Conservation (phyloP, 2,113 vertebrate genomes). For the Rutilus rutilus region DNA sequence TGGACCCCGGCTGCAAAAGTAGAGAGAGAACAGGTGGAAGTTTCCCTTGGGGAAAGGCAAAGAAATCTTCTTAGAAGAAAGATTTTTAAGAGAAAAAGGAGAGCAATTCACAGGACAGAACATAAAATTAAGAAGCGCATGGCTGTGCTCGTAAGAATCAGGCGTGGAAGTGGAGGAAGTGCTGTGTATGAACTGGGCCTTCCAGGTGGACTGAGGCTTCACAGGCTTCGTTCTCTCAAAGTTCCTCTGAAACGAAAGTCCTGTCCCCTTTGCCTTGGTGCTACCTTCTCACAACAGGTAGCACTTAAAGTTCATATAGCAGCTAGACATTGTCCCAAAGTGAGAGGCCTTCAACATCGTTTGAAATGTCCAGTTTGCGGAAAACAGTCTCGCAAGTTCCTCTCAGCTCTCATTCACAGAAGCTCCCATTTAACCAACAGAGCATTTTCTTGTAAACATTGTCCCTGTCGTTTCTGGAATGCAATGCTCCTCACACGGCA, state of each 20-base stretch:
- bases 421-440: constrained; percentile 76
- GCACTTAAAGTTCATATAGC: constrained; percentile 79
- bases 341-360: constrained; percentile 77
- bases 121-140: constrained; percentile 71
- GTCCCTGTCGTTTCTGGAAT: constrained; percentile 79
- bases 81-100: constrained; percentile 68
- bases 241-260: constrained; percentile 78
- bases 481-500: constrained; percentile 76
- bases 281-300: constrained; percentile 77
- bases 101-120: constrained; percentile 67
- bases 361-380: constrained; percentile 88
- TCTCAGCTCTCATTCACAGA: constrained; percentile 85
- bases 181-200: constrained; percentile 73
- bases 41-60: constrained; percentile 62
- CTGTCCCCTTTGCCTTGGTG: constrained; percentile 77
- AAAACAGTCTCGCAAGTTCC: constrained; percentile 86
- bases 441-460: constrained; percentile 78
- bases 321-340: constrained; percentile 76
- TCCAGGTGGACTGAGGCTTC: constrained; percentile 73
- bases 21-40: constrained; percentile 63
- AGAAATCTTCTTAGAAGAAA: constrained; percentile 60
- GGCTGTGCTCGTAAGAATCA: constrained; percentile 75
- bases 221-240: constrained; percentile 74
- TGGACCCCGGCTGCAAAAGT: constrained; percentile 66
- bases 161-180: constrained; percentile 69